phyloP scores from a whole-genome alignment of 1,140 invertebrate genomes.

The Drepana arcuata region DNA sequence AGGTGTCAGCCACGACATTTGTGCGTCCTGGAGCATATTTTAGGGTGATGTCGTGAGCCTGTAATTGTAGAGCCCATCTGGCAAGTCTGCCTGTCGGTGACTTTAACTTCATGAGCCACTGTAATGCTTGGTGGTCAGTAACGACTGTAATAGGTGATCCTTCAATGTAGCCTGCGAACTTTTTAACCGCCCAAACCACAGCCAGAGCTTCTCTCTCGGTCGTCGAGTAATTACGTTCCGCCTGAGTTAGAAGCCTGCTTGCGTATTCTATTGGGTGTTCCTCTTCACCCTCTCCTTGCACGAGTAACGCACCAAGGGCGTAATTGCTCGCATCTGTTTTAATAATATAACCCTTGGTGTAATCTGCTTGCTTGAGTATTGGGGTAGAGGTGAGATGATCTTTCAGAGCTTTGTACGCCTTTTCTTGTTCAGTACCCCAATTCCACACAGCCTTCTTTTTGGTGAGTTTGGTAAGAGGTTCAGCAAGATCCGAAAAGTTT shows the following conservation, averaged over 20 bases:
- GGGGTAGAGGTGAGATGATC: neutral
- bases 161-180: constrained; percentile 30
- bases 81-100: constrained; percentile 41
- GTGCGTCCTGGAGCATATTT: constrained; percentile 23
- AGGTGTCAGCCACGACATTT: constrained; percentile 24
- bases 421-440: neutral
- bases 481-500: neutral
- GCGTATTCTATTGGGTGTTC: constrained; percentile 3
- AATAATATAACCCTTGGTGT: neutral
- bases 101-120: constrained; percentile 57
- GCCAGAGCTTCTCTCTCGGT: constrained; percentile 3
- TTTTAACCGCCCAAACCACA: neutral
- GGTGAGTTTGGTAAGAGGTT: neutral
- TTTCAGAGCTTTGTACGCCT: constrained; percentile 2
- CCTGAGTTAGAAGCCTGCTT: neutral
- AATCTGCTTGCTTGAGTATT: constrained; percentile 1
- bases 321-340: constrained; percentile 4
- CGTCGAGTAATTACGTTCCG: neutral
- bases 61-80: constrained; percentile 57
- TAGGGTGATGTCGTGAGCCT: constrained; percentile 38
- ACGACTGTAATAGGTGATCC: constrained; percentile 16
- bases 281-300: constrained; percentile 4
- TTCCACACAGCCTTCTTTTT: constrained; percentile 2
- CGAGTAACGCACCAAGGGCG: constrained; percentile 3
- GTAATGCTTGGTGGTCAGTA: constrained; percentile 61